Conservation (phyloP, 2,888 invertebrate species). For the Dolichopus griseipennis region DNA sequence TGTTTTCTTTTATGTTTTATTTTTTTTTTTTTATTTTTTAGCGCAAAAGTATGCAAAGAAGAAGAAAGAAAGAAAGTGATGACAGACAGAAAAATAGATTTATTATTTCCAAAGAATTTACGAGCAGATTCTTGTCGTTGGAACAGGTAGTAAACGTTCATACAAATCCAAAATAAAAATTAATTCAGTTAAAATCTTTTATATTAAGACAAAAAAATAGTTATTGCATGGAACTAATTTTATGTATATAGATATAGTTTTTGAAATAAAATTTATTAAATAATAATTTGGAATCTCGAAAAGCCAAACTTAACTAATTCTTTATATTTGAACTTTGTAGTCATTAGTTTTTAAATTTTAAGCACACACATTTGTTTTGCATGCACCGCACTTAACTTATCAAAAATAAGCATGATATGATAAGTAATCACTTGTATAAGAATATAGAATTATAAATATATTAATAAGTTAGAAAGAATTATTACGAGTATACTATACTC, state of each 20-base stretch:
- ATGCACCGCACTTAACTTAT: too few species aligned
- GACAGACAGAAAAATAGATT: constrained; percentile 6
- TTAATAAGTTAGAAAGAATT: too few species aligned
- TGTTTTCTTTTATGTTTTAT: neutral
- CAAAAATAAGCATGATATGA: too few species aligned
- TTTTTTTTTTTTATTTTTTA: neutral
- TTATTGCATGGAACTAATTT: neutral
- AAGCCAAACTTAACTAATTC: too few species aligned
- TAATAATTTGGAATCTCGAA: neutral
- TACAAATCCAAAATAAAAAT: neutral
- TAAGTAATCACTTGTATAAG: too few species aligned
- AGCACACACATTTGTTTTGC: too few species aligned
- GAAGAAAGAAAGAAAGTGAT: constrained; percentile 6
- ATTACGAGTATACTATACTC: too few species aligned
- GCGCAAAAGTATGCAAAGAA: constrained; percentile 6
- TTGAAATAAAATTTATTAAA: neutral
- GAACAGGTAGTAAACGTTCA: neutral
- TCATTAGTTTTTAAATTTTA: too few species aligned
- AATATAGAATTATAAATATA: too few species aligned
- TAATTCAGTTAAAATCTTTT: neutral
- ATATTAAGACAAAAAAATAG: neutral
- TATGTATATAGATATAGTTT: too few species aligned
- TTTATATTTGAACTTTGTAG: too few species aligned
- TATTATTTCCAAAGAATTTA: neutral
- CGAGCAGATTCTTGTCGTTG: constrained; percentile 3